These are phyloP conservation scores for Drosophila ohnishii DNA, from an alignment of 1,140 invertebrate species.

Conservation along the genomic window DNA sequence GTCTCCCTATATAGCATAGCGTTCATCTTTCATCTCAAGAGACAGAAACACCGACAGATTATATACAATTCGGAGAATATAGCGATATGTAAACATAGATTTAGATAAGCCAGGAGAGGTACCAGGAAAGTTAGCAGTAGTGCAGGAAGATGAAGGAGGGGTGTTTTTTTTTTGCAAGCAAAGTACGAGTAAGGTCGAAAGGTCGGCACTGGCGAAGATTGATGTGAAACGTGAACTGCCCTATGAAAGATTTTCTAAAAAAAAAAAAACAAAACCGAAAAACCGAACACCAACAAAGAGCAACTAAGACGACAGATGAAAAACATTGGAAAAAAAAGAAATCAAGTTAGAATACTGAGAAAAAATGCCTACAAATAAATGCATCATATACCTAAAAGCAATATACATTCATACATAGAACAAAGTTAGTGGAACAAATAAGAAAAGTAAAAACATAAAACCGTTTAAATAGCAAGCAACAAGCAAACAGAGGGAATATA, in stretches of 20 bases:
- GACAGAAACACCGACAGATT: conserved; percentile 46
- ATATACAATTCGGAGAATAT: conserved; percentile 62
- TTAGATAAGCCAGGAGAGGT: conserved; percentile 17
- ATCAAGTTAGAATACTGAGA: conserved; percentile 29
- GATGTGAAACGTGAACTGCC: conserved; percentile 74
- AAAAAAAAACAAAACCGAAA: neutral
- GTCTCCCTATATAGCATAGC: conserved; percentile 3
- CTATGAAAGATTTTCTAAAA: conserved; percentile 70
- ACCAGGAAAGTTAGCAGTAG: conserved; percentile 11
- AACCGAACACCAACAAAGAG: conserved; percentile 31
- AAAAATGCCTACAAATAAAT: conserved; percentile 48
- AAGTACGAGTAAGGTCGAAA: conserved; percentile 30
- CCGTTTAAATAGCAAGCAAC: conserved; percentile 40
- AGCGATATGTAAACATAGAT: conserved; percentile 35
- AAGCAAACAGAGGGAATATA: conserved; percentile 52
- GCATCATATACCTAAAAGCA: conserved; percentile 56
- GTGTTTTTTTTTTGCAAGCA: conserved; percentile 38
- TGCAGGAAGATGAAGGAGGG: neutral
- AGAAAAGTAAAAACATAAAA: conserved; percentile 17
- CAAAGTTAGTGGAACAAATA: conserved; percentile 62
- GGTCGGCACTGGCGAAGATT: conserved; percentile 51
- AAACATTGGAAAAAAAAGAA: conserved; percentile 6
- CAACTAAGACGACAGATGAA: conserved; percentile 22
- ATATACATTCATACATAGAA: conserved; percentile 60
- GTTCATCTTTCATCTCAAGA: conserved; percentile 36